Conservation (phyloP, 1,140 invertebrate genomes). For the Drosophila pandora region DNA sequence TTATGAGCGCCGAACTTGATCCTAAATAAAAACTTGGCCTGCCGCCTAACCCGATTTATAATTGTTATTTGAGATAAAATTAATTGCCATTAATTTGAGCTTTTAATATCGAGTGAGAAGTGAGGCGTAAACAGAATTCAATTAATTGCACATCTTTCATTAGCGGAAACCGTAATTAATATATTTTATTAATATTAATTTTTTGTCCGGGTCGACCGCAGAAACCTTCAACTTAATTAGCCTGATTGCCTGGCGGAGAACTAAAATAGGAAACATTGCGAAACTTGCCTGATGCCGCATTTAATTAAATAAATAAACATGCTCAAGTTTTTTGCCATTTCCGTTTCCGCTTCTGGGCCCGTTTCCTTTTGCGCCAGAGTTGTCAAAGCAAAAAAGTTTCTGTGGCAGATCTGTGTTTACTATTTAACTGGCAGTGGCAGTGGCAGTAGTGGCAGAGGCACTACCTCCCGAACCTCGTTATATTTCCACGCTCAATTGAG, state of each 20-base stretch:
- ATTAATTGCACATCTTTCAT: constrained; percentile 28
- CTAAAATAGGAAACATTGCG: constrained; percentile 34
- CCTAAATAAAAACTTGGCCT: not conserved
- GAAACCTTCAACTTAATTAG: constrained; percentile 54
- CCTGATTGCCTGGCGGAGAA: constrained; percentile 35
- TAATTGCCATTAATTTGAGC: constrained; percentile 18
- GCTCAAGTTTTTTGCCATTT: constrained; percentile 56
- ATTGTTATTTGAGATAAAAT: not conserved
- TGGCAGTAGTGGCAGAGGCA: no score
- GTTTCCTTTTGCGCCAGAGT: constrained; percentile 27
- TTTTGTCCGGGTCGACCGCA: constrained; percentile 11
- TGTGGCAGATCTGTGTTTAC: constrained; percentile 28
- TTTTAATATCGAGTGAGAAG: not conserved
- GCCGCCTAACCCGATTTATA: not conserved
- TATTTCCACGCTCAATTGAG: constrained; percentile 35
- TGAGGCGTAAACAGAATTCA: constrained; percentile 31
- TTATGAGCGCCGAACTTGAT: constrained; percentile 7
- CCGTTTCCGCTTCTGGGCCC: constrained; percentile 25
- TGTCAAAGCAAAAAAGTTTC: constrained; percentile 68
- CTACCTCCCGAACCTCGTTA: not conserved
- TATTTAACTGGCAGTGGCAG: constrained; percentile 36
- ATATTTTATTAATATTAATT: constrained; percentile 53
- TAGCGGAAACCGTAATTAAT: constrained; percentile 33
- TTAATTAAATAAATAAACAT: constrained; percentile 79
- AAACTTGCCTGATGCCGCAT: constrained; percentile 62